Percentiles rank a stretch among this genome's conserved stretches.
phyloP scores from a whole-genome alignment of 2,797 vertebrate genomes.

The Aldrovandia affinis region DNA sequence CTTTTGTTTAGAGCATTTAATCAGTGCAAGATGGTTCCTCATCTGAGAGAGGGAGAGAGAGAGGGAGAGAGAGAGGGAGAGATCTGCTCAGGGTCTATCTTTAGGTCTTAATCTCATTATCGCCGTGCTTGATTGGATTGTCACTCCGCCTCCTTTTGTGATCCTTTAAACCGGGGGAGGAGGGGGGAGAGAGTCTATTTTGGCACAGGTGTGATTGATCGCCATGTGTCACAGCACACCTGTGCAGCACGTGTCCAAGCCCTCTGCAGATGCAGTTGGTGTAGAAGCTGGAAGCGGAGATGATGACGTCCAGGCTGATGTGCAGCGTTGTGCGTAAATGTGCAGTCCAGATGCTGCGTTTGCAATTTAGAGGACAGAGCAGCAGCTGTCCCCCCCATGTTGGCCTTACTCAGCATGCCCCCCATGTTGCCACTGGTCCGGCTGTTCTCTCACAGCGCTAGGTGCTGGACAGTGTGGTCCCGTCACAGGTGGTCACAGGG shows the following conservation, averaged over 20 bases:
- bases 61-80: not conserved
- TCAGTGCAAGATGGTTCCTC: not conserved
- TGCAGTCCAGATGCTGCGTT: too few relatives aligned
- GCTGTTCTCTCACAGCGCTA: too few relatives aligned
- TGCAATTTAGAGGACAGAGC: too few relatives aligned
- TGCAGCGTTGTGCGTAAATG: not conserved
- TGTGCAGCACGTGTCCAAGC: conserved; percentile 1
- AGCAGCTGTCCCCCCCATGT: too few relatives aligned
- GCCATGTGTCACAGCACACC: not conserved
- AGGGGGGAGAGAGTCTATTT: not conserved
- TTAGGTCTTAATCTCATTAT: conserved; percentile 22
- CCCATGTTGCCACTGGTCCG: too few relatives aligned
- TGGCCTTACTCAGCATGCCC: too few relatives aligned
- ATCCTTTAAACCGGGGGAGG: not conserved
- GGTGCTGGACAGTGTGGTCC: too few relatives aligned
- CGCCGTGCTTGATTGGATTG: not conserved
- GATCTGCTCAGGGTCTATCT: conserved; percentile 4
- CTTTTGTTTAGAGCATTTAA: not conserved
- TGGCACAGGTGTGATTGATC: not conserved
- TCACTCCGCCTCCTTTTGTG: not conserved
- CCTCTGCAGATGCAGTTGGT: too few relatives aligned
- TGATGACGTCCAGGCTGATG: not conserved
- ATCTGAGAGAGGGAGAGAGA: not conserved
- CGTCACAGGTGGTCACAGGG: too few relatives aligned
- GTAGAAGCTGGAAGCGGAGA: too few relatives aligned